Evolutionary conservation across 2,113 vertebrate genomes (phyloP).

Genomic region (Prolemur simus): DNA sequence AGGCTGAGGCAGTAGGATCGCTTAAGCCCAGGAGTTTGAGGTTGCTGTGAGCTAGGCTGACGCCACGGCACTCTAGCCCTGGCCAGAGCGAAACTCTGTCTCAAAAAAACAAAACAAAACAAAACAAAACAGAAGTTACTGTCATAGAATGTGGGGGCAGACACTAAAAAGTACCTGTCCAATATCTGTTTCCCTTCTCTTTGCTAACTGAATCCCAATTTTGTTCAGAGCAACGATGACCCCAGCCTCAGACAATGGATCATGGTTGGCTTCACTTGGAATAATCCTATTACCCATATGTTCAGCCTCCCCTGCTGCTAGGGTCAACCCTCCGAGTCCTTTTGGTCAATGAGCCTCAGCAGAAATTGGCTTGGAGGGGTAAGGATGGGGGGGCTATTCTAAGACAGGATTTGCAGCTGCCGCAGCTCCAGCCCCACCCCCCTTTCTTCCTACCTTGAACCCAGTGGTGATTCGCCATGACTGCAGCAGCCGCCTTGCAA

Average conservation of each 20-base stretch:
- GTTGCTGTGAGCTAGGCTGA: no score
- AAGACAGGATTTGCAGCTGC: not conserved
- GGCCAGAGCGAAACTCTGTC: no score
- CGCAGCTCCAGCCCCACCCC: not conserved
- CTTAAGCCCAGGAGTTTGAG: no score
- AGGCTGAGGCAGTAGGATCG: no score
- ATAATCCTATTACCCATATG: not conserved
- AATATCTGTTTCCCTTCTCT: not conserved
- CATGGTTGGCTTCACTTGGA: not conserved
- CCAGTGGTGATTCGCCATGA: not conserved
- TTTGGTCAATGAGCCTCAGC: not conserved
- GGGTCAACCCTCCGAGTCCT: not conserved
- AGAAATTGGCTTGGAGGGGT: not conserved
- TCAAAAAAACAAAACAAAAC: not conserved
- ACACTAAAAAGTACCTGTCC: not conserved
- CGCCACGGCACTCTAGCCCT: no score
- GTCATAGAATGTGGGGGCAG: not conserved
- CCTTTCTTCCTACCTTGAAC: not conserved
- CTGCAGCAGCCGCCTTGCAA: rapidly evolving
- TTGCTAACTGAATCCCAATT: not conserved
- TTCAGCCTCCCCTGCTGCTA: not conserved
- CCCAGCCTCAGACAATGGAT: not conserved
- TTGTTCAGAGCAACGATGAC: not conserved
- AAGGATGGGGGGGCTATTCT: not conserved
- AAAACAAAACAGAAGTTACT: not conserved